Conservation (phyloP, 2,797 vertebrate species). For the Parauchenoglanis ngamensis region DNA sequence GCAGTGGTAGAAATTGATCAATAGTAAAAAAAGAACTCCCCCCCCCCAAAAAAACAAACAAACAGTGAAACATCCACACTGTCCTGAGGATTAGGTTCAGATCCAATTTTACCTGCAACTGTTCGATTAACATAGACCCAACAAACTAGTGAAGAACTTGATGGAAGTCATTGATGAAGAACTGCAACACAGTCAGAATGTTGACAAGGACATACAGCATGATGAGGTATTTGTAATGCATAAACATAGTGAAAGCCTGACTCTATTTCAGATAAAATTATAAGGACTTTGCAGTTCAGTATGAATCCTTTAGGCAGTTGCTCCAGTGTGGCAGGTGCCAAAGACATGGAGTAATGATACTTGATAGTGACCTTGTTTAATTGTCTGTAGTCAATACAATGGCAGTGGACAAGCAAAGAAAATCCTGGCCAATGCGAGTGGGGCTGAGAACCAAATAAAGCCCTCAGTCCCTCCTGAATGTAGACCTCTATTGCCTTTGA, state of each 20-base stretch:
- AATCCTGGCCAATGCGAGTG: background rate
- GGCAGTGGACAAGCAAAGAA: background rate
- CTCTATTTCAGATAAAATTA: background rate
- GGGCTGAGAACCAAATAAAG: conserved; percentile 2
- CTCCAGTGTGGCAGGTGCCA: background rate
- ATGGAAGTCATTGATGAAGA: background rate
- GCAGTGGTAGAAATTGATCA: background rate
- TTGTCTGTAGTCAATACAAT: background rate
- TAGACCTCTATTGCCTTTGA: background rate
- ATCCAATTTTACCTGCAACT: background rate
- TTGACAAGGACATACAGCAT: background rate
- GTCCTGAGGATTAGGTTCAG: background rate
- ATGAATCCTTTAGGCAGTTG: background rate
- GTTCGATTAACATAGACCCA: background rate
- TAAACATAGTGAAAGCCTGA: background rate
- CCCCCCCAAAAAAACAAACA: no score
- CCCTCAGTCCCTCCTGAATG: background rate
- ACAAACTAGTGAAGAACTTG: background rate
- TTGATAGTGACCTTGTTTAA: background rate
- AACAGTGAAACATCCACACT: background rate
- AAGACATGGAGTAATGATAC: background rate
- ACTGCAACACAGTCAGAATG: background rate
- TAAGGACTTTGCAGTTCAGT: background rate
- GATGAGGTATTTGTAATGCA: background rate
- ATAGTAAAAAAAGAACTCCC: background rate